phyloP scores from a whole-genome alignment of 2,113 vertebrate species.

The Phocoena sinus region DNA sequence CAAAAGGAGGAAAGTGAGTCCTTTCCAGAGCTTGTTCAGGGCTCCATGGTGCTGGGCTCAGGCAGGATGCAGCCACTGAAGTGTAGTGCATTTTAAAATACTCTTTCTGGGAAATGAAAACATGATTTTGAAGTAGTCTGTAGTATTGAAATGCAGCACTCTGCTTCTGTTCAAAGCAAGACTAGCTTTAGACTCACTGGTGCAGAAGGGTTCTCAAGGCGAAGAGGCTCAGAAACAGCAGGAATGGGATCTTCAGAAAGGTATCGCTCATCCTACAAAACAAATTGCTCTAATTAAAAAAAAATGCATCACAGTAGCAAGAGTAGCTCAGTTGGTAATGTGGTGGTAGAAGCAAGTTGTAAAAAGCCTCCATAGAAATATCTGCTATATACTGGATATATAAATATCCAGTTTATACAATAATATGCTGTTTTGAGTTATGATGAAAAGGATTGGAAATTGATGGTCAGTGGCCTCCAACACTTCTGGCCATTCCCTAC shows the following conservation, averaged over 20 bases:
- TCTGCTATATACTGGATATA: not conserved
- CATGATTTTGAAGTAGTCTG: slow-evolving; percentile 69
- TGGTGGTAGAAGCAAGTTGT: not conserved
- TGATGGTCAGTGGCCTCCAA: not conserved
- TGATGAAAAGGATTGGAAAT: not conserved
- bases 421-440: not conserved
- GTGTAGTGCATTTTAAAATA: slow-evolving; percentile 48
- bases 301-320: slow-evolving; percentile 48
- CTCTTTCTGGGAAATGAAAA: slow-evolving; percentile 68
- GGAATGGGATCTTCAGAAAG: slow-evolving; percentile 63
- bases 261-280: slow-evolving; percentile 51
- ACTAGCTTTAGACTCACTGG: slow-evolving; percentile 61
- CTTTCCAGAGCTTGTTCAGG: slow-evolving; percentile 32
- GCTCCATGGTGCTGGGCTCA: slow-evolving; percentile 38
- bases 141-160: slow-evolving; percentile 68
- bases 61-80: slow-evolving; percentile 48
- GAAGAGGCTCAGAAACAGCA: slow-evolving; percentile 64
- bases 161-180: slow-evolving; percentile 53
- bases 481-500: not conserved
- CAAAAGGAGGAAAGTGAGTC: slow-evolving; percentile 48
- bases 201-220: slow-evolving; percentile 67
- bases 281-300: slow-evolving; percentile 72
- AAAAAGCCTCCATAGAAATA: slow-evolving; percentile 19
- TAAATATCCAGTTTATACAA: not conserved
- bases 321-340: slow-evolving; percentile 27